phyloP scores from a whole-genome alignment of 2,888 invertebrate genomes.

The Diarsia brunnea region DNA sequence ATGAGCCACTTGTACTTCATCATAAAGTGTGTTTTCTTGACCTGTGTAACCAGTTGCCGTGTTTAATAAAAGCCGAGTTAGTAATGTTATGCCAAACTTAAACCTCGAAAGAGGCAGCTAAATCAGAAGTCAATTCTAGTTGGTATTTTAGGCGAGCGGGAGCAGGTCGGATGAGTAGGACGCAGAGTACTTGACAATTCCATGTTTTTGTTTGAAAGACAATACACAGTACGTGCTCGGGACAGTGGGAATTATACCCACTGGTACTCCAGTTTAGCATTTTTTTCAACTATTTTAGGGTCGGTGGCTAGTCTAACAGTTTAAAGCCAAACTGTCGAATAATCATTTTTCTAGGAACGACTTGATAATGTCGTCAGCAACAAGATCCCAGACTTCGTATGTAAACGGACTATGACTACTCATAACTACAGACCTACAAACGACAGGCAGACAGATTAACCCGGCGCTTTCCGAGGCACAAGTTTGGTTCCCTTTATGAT shows the following conservation, averaged over 20 bases:
- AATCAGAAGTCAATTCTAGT: background rate
- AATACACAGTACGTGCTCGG: background rate
- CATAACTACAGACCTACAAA: too few relatives aligned
- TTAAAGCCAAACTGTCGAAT: background rate
- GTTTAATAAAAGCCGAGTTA: background rate
- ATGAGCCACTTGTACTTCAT: constrained; percentile 81
- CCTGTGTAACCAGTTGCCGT: constrained; percentile 58
- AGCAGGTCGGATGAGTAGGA: background rate
- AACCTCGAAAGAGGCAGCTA: background rate
- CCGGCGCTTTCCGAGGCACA: background rate
- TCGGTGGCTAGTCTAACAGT: background rate
- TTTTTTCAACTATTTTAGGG: background rate
- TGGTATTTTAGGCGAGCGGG: background rate
- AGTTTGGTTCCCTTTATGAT: background rate
- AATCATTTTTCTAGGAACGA: background rate
- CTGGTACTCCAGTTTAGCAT: background rate
- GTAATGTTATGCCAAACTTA: background rate
- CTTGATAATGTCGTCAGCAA: background rate
- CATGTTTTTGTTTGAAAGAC: background rate
- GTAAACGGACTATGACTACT: background rate
- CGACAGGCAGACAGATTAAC: background rate
- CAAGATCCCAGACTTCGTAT: background rate
- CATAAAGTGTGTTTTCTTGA: constrained; percentile 72
- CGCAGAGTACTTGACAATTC: background rate
- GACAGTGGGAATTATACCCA: background rate